These are phyloP conservation scores for Ectropis grisescens DNA, from an alignment of 1,140 invertebrate genomes.

Conservation along the genomic window DNA sequence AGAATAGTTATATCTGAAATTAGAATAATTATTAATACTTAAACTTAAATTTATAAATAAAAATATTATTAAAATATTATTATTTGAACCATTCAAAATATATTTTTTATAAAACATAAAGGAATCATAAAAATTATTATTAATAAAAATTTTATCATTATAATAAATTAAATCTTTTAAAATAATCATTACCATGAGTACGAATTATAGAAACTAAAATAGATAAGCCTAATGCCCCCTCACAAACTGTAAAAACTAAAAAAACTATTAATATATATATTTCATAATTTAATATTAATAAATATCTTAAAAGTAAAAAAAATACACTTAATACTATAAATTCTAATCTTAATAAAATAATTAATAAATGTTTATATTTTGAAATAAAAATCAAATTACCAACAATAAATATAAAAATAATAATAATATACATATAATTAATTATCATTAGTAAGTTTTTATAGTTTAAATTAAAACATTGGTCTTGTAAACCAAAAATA, in stretches of 20 bases:
- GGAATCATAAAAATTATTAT: slow-evolving; percentile 51
- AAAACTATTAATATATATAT: slow-evolving; percentile 71
- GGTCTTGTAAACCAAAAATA: slow-evolving; percentile 73
- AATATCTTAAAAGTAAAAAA: slow-evolving; percentile 65
- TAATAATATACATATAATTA: slow-evolving; percentile 31
- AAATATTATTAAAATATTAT: slow-evolving; percentile 43
- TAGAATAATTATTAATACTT: slow-evolving; percentile 33
- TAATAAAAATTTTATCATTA: slow-evolving; percentile 64
- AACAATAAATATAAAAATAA: slow-evolving; percentile 50
- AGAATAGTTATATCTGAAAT: slow-evolving; percentile 59
- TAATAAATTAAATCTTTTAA: slow-evolving; percentile 70
- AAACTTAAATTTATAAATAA: slow-evolving; percentile 18
- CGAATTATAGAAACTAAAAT: slow-evolving; percentile 73
- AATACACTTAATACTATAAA: slow-evolving; percentile 70
- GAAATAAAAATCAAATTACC: slow-evolving; percentile 59
- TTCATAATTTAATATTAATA: slow-evolving; percentile 56
- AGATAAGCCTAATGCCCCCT: slow-evolving; percentile 70
- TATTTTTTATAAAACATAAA: slow-evolving; percentile 45
- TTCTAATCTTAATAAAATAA: slow-evolving; percentile 71
- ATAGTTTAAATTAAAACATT: slow-evolving; percentile 73
- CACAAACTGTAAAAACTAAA: slow-evolving; percentile 73
- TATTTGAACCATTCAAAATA: slow-evolving; percentile 48
- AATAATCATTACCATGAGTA: slow-evolving; percentile 70
- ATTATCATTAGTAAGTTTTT: slow-evolving; percentile 52
- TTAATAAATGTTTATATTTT: slow-evolving; percentile 73